Evolutionary conservation across 2,888 invertebrate genomes (phyloP), one percentile per base, ranked within the genome.

Genomic region (Crioceris asparagi): DNA sequence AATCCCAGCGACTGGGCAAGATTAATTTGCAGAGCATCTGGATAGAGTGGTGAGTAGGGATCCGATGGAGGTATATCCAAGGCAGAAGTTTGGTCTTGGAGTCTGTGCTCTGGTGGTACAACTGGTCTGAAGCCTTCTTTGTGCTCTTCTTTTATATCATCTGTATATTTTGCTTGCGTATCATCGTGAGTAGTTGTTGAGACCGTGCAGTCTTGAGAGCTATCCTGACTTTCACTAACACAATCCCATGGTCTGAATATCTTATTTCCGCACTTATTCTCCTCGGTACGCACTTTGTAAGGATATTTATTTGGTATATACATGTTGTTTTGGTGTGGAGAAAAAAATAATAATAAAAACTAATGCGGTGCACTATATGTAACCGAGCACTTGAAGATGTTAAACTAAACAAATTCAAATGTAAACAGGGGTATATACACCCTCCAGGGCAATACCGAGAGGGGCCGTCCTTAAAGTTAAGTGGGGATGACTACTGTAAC

Each of bases 201-300:
- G 1, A 74, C 67, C 0, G 74, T 74, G 1, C 67, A 65, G 41
- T 75, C 74, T 61, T 75, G 74, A 6, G 47, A 40, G 45, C 68
- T 46, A 33, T 55, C 46, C 18, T 44, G 40, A 5, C 36, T 26
- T 18, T 27, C 39, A 21, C 37, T 30, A n/a, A 36, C 29, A 32
- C 34, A 43, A 19, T 58, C 57, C 56, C 56, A 56, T 4, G 57
- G 57, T 27, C 55, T 45, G 39, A 57, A 59, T 17, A 59, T 53
- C 38, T 51, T 50, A 12, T 32, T 33, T 12, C 10, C 40, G 40
- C 52, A 50, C 40, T 53, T 52, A 36, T 44, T 48, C n/a, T 48
- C 46, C n/a, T n/a, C n/a, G n/a, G n/a, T n/a, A n/a, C n/a, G n/a
- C 10, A 37, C 25, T 15, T 42, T 41, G 23, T 37, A 49, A 18